Evolutionary conservation across 2,113 vertebrate species (phyloP).

Genomic region (Romanogobio albipinnatus): DNA sequence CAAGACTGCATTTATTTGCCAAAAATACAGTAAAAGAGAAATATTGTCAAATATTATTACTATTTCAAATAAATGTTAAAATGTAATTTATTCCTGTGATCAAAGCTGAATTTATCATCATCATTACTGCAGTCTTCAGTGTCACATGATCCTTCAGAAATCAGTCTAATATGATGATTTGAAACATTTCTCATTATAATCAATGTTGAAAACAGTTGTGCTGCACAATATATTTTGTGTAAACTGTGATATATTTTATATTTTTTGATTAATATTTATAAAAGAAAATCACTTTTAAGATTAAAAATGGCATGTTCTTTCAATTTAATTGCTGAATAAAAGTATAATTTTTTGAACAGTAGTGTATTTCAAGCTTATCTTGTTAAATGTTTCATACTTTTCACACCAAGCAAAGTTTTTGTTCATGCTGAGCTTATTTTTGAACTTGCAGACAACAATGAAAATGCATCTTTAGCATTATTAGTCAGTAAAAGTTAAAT

Average conservation of each 20-base stretch:
- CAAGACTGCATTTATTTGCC: background rate
- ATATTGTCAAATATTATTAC: background rate
- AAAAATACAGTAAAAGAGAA: background rate
- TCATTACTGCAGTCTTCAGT: background rate
- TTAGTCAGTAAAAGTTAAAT: background rate
- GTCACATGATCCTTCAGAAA: background rate
- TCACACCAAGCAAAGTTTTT: background rate
- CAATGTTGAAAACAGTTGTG: background rate
- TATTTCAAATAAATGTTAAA: background rate
- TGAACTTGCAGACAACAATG: background rate
- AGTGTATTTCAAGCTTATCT: background rate
- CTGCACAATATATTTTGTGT: background rate
- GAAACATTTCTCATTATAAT: background rate
- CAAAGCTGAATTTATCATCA: background rate
- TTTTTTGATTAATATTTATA: background rate
- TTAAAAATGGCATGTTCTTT: background rate
- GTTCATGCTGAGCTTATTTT: background rate
- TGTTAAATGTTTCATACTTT: background rate
- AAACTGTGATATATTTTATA: background rate
- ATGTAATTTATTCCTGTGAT: background rate
- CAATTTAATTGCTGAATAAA: background rate
- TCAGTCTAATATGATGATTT: too few relatives aligned
- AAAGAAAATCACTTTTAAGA: background rate
- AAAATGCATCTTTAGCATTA: background rate
- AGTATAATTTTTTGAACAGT: background rate